phyloP scores from a whole-genome alignment of 2,797 vertebrate genomes.

The Molossus alvarezi region DNA sequence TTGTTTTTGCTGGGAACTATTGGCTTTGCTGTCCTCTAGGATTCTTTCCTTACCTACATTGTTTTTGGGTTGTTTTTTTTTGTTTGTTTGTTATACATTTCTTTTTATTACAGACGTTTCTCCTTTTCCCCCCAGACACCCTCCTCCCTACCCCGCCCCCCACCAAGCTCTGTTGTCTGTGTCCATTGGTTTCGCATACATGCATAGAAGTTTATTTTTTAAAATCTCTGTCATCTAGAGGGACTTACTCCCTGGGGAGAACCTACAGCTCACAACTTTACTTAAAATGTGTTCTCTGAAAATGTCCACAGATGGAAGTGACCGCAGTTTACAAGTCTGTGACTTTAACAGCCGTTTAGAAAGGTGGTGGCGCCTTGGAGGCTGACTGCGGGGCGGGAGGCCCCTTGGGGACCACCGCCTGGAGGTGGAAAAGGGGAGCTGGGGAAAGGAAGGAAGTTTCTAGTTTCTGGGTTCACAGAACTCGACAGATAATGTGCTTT shows the following conservation, averaged over 20 bases:
- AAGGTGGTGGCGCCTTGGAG: not conserved
- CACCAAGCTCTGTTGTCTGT: too few species aligned
- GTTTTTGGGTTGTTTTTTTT: too few species aligned
- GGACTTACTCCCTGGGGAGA: not conserved
- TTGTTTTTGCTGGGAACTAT: too few species aligned
- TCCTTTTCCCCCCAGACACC: too few species aligned
- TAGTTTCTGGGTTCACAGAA: not conserved
- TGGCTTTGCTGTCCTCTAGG: too few species aligned
- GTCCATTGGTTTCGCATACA: too few species aligned
- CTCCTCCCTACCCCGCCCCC: too few species aligned
- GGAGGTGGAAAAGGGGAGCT: not conserved
- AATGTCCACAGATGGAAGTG: not conserved
- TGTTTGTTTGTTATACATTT: too few species aligned
- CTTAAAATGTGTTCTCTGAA: not conserved
- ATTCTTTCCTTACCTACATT: too few species aligned
- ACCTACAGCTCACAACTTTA: not conserved
- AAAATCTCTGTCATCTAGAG: not conserved
- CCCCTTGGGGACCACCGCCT: not conserved
- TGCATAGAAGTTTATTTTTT: not conserved
- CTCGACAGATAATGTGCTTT: not conserved
- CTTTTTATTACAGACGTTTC: too few species aligned
- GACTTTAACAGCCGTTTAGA: not conserved
- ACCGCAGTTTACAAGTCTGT: not conserved
- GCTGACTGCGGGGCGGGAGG: rapidly evolving
- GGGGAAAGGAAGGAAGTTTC: not conserved